Percentiles rank a stretch among this genome's conserved stretches.
phyloP scores from a whole-genome alignment of 2,113 vertebrate genomes.

The Tricholaema leucomelas region DNA sequence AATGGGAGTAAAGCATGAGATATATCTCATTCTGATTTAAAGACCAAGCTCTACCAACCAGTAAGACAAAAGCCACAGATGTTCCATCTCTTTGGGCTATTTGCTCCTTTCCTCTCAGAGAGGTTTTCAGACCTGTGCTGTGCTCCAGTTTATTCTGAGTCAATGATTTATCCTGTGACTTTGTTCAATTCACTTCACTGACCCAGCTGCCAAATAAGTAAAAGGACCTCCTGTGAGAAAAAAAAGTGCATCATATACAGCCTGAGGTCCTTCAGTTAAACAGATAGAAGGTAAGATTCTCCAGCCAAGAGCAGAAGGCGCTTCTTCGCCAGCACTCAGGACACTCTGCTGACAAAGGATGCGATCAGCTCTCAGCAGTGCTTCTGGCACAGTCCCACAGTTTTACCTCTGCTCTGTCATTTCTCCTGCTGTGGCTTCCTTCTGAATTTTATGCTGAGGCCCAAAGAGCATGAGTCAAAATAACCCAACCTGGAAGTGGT shows the following conservation, averaged over 20 bases:
- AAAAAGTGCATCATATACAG: not conserved
- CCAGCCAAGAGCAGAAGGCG: not conserved
- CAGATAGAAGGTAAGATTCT: not conserved
- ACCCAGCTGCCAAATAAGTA: not conserved
- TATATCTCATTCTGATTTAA: not conserved
- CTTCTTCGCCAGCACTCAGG: not conserved
- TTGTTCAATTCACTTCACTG: not conserved
- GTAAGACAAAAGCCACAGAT: not conserved
- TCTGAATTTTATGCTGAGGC: slow-evolving; percentile 13
- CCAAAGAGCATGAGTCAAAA: slow-evolving; percentile 40
- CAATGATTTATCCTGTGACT: not conserved
- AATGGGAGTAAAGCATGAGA: not conserved
- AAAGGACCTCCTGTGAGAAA: not conserved
- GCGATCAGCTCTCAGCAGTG: not conserved
- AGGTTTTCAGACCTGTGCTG: not conserved
- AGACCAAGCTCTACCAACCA: not conserved
- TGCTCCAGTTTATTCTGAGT: not conserved
- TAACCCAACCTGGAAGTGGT: slow-evolving; percentile 39
- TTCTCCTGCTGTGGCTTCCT: slow-evolving; percentile 45
- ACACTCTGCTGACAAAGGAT: not conserved
- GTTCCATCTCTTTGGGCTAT: not conserved
- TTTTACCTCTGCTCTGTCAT: slow-evolving; percentile 40
- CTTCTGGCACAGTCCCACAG: not conserved
- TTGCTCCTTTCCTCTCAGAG: not conserved
- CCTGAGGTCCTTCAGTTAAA: not conserved